phyloP scores from a whole-genome alignment of 2,888 invertebrate genomes.

The Trypoxylon attenuatum region DNA sequence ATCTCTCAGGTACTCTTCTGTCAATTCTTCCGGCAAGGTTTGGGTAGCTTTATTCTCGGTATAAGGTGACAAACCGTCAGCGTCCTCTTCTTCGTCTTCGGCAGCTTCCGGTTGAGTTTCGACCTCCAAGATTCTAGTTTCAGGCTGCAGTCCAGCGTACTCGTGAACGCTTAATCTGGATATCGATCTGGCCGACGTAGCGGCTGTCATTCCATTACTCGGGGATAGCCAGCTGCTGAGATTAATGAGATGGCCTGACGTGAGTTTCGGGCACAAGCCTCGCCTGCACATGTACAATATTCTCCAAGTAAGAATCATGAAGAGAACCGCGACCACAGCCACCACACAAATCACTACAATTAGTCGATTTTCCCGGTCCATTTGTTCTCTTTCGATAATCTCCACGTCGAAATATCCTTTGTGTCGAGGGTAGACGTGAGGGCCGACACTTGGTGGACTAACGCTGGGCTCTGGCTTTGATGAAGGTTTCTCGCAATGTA shows the following conservation, averaged over 20 bases:
- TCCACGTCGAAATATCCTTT: constrained; percentile 71
- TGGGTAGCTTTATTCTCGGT: constrained; percentile 81
- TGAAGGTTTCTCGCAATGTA: constrained; percentile 78
- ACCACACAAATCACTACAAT: constrained; percentile 68
- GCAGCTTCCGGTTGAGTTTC: constrained; percentile 64
- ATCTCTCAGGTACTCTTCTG: constrained; percentile 83
- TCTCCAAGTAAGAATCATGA: constrained; percentile 67
- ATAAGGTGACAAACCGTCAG: constrained; percentile 66
- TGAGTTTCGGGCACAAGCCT: constrained; percentile 70
- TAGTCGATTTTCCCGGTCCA: constrained; percentile 69
- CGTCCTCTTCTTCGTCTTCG: constrained; percentile 65
- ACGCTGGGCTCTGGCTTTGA: constrained; percentile 69
- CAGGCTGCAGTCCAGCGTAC: constrained; percentile 79
- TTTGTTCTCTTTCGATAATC: constrained; percentile 70
- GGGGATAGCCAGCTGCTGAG: constrained; percentile 66
- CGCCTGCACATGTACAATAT: constrained; percentile 68
- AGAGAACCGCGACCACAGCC: constrained; percentile 63
- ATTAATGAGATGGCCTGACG: constrained; percentile 64
- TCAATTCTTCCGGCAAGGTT: constrained; percentile 85
- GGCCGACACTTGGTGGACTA: constrained; percentile 71
- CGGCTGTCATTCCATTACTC: constrained; percentile 69
- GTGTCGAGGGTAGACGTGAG: constrained; percentile 68
- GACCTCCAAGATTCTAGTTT: constrained; percentile 76
- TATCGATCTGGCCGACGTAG: constrained; percentile 79
- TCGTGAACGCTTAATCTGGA: constrained; percentile 79